phyloP scores from a whole-genome alignment of 2,797 vertebrate genomes.

The Pangasius macronema region DNA sequence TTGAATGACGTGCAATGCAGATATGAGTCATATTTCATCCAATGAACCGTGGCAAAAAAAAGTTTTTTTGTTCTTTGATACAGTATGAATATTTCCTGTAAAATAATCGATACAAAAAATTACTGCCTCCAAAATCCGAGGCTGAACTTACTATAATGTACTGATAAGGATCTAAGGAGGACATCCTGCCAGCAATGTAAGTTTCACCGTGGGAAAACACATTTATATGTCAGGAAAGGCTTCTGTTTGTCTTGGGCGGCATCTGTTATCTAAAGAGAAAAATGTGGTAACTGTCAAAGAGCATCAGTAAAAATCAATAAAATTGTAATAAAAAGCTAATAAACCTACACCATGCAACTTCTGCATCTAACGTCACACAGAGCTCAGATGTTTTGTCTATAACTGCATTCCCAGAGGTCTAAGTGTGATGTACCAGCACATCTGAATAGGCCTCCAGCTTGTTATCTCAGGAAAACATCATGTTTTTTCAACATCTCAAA shows the following conservation, averaged over 20 bases:
- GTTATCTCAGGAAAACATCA: background rate
- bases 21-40: background rate
- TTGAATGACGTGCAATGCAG: background rate
- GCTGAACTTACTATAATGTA: slow-evolving; percentile 90
- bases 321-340: background rate
- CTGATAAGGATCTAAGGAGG: slow-evolving; percentile 87
- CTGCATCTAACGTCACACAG: background rate
- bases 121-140: background rate
- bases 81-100: background rate
- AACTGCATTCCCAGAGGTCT: background rate
- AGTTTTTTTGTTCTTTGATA: background rate
- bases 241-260: slow-evolving; percentile 35
- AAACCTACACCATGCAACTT: background rate
- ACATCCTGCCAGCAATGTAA: slow-evolving; percentile 75
- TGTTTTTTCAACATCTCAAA: background rate
- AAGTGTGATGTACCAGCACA: background rate
- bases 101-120: background rate
- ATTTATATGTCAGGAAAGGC: slow-evolving; percentile 43
- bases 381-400: background rate
- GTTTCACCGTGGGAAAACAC: slow-evolving; percentile 20
- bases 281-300: background rate
- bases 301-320: background rate
- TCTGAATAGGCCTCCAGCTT: background rate
- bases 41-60: background rate
- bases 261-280: slow-evolving; percentile 32